phyloP scores from a whole-genome alignment of 2,888 invertebrate genomes.

The Strigamia maritima region DNA sequence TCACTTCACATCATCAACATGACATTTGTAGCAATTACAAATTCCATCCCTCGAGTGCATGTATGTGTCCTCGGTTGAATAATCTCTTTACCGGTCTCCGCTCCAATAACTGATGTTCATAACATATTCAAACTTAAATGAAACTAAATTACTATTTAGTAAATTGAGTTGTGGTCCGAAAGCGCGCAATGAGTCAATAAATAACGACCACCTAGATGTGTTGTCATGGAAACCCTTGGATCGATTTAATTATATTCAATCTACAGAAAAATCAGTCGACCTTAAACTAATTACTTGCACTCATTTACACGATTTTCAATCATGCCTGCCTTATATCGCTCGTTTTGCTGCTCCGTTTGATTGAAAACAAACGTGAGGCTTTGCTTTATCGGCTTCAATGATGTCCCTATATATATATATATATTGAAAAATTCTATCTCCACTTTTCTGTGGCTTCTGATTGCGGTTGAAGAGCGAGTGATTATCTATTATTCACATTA shows the following conservation, averaged over 20 bases:
- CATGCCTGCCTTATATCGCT: not conserved
- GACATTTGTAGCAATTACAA: constrained; percentile 3
- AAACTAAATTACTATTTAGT: not conserved
- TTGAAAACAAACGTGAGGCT: not conserved
- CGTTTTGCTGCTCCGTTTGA: not conserved
- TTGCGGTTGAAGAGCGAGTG: too few relatives aligned
- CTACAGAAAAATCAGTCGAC: not conserved
- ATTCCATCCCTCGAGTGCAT: constrained; percentile 2
- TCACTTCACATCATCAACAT: constrained; percentile 27
- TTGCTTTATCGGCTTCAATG: too few relatives aligned
- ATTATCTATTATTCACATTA: too few relatives aligned
- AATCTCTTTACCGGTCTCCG: not conserved
- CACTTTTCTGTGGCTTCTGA: too few relatives aligned
- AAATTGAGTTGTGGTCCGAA: constrained; percentile 18
- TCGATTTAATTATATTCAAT: constrained; percentile 29
- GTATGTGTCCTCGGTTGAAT: not conserved
- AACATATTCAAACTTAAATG: not conserved
- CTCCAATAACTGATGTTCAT: not conserved
- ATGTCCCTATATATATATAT: too few relatives aligned
- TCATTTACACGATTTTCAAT: constrained; percentile 4
- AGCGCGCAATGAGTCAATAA: not conserved
- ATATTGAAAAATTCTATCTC: too few relatives aligned
- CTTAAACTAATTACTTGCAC: constrained; percentile 9
- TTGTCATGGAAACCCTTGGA: not conserved
- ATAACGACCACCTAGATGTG: not conserved